Percentiles rank a stretch among this genome's conserved stretches.
These are phyloP conservation scores for Danio tinwini DNA, from an alignment of 2,797 vertebrate genomes.

Conservation along the genomic window DNA sequence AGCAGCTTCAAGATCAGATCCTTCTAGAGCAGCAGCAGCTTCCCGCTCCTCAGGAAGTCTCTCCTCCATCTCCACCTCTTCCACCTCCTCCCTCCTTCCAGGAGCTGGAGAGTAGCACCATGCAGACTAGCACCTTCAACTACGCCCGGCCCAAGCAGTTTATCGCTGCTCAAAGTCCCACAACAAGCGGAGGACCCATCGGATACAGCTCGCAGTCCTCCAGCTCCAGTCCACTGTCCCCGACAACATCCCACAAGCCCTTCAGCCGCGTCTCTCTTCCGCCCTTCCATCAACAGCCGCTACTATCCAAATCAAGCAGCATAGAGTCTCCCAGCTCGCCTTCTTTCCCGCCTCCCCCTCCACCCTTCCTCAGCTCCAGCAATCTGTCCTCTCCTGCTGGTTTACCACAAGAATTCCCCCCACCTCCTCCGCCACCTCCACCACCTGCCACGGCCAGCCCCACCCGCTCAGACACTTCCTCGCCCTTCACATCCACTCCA, in stretches of 20 bases:
- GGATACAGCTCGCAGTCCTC: slow-evolving; percentile 87
- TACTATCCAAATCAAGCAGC: slow-evolving; percentile 78
- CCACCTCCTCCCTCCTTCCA: slow-evolving; percentile 93
- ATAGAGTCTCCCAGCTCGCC: slow-evolving; percentile 88
- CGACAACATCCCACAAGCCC: slow-evolving; percentile 82
- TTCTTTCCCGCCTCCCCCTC: slow-evolving; percentile 89
- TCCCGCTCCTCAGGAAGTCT: slow-evolving; percentile 70
- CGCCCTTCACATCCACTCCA: slow-evolving; percentile 75
- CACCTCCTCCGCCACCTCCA: slow-evolving; percentile 77
- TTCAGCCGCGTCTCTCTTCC: slow-evolving; percentile 80
- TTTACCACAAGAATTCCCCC: slow-evolving; percentile 76
- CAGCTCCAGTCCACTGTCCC: slow-evolving; percentile 88
- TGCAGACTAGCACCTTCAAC: slow-evolving; percentile 97
- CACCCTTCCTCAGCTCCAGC: slow-evolving; percentile 82
- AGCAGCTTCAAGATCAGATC: slow-evolving; percentile 94
- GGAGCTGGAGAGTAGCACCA: slow-evolving; percentile 88
- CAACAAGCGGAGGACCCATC: slow-evolving; percentile 68
- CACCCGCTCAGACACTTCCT: slow-evolving; percentile 80
- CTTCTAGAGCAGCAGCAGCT: slow-evolving; percentile 84
- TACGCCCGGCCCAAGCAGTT: slow-evolving; percentile 98
- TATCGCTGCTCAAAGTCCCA: slow-evolving; percentile 93
- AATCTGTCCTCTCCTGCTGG: slow-evolving; percentile 82
- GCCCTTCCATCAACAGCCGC: slow-evolving; percentile 78
- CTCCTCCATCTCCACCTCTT: slow-evolving; percentile 86
- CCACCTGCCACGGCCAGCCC: slow-evolving; percentile 74